phyloP scores from a whole-genome alignment of 2,797 vertebrate species.

The Pachyuromys duprasi region DNA sequence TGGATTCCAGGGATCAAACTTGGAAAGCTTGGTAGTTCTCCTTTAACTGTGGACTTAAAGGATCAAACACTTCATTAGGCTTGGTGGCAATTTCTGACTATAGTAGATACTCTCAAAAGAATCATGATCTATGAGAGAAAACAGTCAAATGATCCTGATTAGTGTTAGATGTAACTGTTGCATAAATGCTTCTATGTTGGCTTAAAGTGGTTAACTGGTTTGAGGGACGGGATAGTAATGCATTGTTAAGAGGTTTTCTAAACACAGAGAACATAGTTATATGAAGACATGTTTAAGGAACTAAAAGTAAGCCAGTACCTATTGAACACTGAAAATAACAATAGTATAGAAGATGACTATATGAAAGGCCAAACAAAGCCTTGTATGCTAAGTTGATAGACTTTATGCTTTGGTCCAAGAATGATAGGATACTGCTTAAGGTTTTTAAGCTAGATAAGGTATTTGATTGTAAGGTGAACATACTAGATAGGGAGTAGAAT shows the following conservation, averaged over 20 bases:
- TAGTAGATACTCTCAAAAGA: not conserved
- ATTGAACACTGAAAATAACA: not conserved
- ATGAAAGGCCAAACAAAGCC: not conserved
- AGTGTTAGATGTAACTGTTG: not conserved
- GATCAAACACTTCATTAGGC: not conserved
- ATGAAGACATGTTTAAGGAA: not conserved
- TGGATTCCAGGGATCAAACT: not conserved
- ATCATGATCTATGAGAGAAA: not conserved
- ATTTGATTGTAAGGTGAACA: constrained; percentile 5
- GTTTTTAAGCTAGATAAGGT: constrained; percentile 1
- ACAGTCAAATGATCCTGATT: not conserved
- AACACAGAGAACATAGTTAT: not conserved
- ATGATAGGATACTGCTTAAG: not conserved
- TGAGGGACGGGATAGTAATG: not conserved
- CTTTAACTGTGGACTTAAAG: too few relatives aligned
- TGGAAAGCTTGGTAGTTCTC: too few relatives aligned
- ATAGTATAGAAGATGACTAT: not conserved
- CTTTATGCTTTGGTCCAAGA: constrained; percentile 46
- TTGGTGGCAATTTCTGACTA: not conserved
- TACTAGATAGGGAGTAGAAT: constrained; percentile 21
- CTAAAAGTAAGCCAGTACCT: not conserved
- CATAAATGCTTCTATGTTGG: not conserved
- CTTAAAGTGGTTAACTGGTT: not conserved
- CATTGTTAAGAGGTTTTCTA: not conserved
- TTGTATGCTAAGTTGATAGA: not conserved